Evolutionary conservation across 2,113 vertebrate species (phyloP).

Genomic region (Aplodontia rufa): DNA sequence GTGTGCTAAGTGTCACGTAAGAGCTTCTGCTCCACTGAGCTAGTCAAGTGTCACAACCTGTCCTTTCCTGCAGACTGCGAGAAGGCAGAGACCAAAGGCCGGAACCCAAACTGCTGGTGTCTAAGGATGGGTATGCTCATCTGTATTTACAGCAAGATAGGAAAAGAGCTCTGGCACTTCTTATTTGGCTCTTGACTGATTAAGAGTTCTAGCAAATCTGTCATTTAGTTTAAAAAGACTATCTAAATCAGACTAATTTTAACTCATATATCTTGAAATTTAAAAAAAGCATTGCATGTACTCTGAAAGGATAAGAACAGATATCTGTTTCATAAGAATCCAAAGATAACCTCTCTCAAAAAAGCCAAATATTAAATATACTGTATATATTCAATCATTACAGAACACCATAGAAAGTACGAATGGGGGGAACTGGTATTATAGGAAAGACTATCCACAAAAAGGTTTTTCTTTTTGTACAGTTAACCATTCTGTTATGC

Average conservation of each 20-base stretch:
- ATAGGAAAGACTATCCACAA: slow-evolving; percentile 54
- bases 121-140: neutral
- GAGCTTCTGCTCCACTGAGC: neutral
- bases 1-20: slow-evolving; percentile 49
- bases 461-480: slow-evolving; percentile 66
- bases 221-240: slow-evolving; percentile 69
- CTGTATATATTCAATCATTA: no score
- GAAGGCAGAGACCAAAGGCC: neutral
- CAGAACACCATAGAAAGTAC: slow-evolving; percentile 67
- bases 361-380: no score
- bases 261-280: slow-evolving; percentile 61
- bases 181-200: slow-evolving; percentile 41
- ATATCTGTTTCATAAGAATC: slow-evolving; percentile 64
- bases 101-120: neutral
- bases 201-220: slow-evolving; percentile 58
- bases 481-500: slow-evolving; percentile 65
- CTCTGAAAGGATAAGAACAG: slow-evolving; percentile 64
- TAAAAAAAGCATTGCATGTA: slow-evolving; percentile 76
- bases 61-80: neutral
- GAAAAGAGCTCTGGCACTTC: slow-evolving; percentile 46
- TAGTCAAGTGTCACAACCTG: slow-evolving; percentile 2
- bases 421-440: slow-evolving; percentile 4
- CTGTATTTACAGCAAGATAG: neutral
- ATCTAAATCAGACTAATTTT: slow-evolving; percentile 65
- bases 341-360: neutral